Base-by-base conservation (phyloP, 2,797 vertebrate genomes). In the Rhabdophis nuchalis region DNA sequence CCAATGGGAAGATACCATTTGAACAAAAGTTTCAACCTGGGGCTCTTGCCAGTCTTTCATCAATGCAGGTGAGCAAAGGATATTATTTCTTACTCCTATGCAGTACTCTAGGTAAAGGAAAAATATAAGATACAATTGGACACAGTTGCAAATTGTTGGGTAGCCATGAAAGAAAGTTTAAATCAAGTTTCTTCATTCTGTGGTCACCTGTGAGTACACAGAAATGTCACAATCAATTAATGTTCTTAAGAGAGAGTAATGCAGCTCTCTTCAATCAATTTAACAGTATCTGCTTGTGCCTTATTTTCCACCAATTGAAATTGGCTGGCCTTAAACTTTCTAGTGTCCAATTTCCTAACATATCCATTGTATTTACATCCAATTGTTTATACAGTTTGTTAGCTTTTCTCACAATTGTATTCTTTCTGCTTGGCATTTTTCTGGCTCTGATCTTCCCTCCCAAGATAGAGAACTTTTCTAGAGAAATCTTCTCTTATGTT, bases 41-140 rank as follows among this genome's bases (percentile, higher is more conserved):
- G 58, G 92, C 77, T 50, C 89, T 95, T 64, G 58, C 94, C 87
- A 93, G 94, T 5, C 90, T 82, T 8, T 97, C 97, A 0, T 97
- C 98, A 56, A 94, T 98, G 93, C 97, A 98, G 98, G 99, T 99
- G 90, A 92, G 95, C 10, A 27, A 20, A 92, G 41, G 85, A 68
- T 93, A 89, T 3, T 29, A n/a, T 32, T 54, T 93, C 72, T 91
- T 64, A 58, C 7, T 54, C 90, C 23, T 87, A 90, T 14, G 12
- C 56, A 20, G 2, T 20, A 85, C 50, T 92, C 61, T 68, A 36
- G 29, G 6, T 77, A 53, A 52, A 87, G 18, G 27, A 11, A 82
- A 82, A 85, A 36, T 25, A 61, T 27, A 82, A n/a, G 25, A 16
- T 18, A 46, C 46, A 82, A 82, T 12, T 82, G 36, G 46, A 46